Evolutionary conservation across 1,140 invertebrate species (phyloP).

Genomic region (Lethrus apterus): DNA sequence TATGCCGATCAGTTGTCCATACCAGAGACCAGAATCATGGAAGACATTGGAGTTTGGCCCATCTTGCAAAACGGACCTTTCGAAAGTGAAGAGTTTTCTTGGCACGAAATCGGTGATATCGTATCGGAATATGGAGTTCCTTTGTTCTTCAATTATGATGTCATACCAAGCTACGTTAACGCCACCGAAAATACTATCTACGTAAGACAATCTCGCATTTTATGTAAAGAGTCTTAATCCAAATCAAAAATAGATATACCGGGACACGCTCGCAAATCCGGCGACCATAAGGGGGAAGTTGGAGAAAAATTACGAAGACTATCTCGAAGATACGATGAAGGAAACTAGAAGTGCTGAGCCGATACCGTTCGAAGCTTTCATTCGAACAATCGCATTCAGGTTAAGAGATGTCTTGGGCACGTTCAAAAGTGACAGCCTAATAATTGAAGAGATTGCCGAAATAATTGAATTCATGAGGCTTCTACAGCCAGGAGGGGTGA

Average conservation of each 20-base stretch:
- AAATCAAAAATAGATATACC: neutral
- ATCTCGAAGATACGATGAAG: neutral
- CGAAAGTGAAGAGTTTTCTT: neutral
- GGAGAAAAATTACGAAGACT: neutral
- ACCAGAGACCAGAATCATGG: neutral
- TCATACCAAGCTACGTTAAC: slow-evolving; percentile 13
- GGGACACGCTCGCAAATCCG: slow-evolving; percentile 6
- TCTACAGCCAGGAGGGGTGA: slow-evolving; percentile 13
- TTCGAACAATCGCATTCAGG: slow-evolving; percentile 22
- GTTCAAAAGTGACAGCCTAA: slow-evolving; percentile 13
- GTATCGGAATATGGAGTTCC: slow-evolving; percentile 6
- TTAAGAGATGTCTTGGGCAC: slow-evolving; percentile 19
- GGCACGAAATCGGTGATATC: slow-evolving; percentile 1
- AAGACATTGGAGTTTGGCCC: slow-evolving; percentile 6
- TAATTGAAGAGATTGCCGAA: slow-evolving; percentile 20
- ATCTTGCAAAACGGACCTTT: neutral
- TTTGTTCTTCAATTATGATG: slow-evolving; percentile 8
- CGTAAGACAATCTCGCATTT: no score
- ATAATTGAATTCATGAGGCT: slow-evolving; percentile 23
- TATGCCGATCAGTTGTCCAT: neutral
- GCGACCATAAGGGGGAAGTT: neutral
- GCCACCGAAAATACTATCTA: slow-evolving; percentile 23
- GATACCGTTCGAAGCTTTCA: slow-evolving; percentile 22
- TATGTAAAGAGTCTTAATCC: no score
- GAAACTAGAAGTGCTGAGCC: slow-evolving; percentile 6